Percentiles rank a stretch among this genome's conserved stretches.
Evolutionary conservation across 2,888 invertebrate genomes (phyloP).

Genomic region (Byasa hedistus): DNA sequence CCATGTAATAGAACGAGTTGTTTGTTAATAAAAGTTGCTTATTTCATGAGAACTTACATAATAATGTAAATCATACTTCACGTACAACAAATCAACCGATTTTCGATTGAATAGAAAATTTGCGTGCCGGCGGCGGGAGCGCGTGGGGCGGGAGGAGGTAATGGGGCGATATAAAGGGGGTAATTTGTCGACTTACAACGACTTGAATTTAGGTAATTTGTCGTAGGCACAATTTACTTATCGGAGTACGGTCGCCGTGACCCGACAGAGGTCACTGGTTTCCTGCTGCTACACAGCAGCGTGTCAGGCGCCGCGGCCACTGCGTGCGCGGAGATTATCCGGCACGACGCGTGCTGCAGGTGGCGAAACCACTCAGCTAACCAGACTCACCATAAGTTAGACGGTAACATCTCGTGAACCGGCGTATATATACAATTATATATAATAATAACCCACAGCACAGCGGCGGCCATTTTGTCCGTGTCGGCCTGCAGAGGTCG

Average conservation of each 20-base stretch:
- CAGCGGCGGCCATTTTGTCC: not conserved
- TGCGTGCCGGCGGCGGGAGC: not conserved
- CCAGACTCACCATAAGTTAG: too few relatives aligned
- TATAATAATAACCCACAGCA: not conserved
- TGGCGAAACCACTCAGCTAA: too few relatives aligned
- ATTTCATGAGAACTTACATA: too few relatives aligned
- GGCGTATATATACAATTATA: not conserved
- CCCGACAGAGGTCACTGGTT: slow-evolving; percentile 13
- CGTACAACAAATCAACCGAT: not conserved
- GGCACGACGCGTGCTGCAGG: too few relatives aligned
- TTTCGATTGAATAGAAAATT: slow-evolving; percentile 20
- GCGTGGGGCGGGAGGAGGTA: not conserved
- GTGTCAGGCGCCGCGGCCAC: too few relatives aligned
- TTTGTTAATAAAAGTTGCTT: too few relatives aligned
- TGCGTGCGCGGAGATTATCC: too few relatives aligned
- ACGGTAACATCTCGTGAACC: too few relatives aligned
- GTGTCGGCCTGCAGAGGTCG: not conserved
- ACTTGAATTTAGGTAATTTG: slow-evolving; percentile 19
- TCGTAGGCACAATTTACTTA: slow-evolving; percentile 15
- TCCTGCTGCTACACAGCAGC: not conserved
- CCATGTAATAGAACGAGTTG: too few relatives aligned
- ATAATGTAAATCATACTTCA: too few relatives aligned
- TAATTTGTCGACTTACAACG: slow-evolving; percentile 21
- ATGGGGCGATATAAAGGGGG: slow-evolving; percentile 1
- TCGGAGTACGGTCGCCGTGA: not conserved